Evolutionary conservation across 2,888 invertebrate species (phyloP), one percentile per base, ranked within the genome.

Genomic region (Lymantria dispar): DNA sequence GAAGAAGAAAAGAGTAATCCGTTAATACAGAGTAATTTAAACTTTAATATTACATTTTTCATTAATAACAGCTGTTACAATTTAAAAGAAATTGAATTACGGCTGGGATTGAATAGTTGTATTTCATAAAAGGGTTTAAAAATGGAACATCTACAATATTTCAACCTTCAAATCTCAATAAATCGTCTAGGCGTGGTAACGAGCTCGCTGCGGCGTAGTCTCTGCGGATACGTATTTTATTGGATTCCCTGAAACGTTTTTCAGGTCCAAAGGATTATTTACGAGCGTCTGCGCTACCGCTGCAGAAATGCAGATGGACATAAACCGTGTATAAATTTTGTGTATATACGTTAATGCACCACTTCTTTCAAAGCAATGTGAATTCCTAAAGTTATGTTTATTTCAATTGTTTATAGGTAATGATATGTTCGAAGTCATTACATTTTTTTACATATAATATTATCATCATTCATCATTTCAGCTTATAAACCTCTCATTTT

Each of bases 201-300:
- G 89, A 88, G 88, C 88, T 83, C 89, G 76, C 83, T 87, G 88
- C 87, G 88, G 87, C 88, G 86, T 80, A 86, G 82, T 87, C 89
- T 87, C 87, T 88, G 87, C 88, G 90, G 90, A 90, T 91, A 88
- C 89, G 89, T 90, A 89, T 89, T 91, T 90, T 91, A 91, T 91
- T 90, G 89, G 90, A 91, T 89, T 88, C 86, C 87, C 82, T 87
- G 88, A 88, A 90, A 91, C 90, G 89, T 88, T 91, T 90, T 90
- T 89, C 90, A 87, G 87, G 85, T 86, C 88, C 85, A 78, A 82
- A 84, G 87, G 89, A 90, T 91, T 88, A 90, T 90, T 91, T 89
- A 90, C 86, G 88, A 87, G 81, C 85, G 83, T 87, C 89, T 88
- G 85, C 80, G 83, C 79, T 77, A 72, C 78, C 64, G 73, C 79